Conservation (phyloP, 1,140 invertebrate species). For the Catajapyx aquilonaris region DNA sequence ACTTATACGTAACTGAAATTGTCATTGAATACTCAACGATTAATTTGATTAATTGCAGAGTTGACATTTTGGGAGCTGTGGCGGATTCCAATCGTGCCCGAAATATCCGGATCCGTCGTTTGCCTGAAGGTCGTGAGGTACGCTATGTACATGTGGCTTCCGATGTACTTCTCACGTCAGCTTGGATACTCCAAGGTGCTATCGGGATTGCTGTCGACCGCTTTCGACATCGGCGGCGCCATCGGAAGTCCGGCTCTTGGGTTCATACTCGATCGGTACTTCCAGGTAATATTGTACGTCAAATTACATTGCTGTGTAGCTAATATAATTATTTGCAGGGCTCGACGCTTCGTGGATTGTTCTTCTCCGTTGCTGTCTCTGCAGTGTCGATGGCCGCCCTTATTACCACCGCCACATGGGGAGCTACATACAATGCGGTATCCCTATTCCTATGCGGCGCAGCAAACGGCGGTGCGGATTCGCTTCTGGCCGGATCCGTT, state of each 20-base stretch:
- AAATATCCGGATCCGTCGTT: slow-evolving; percentile 25
- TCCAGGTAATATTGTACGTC: too few species aligned
- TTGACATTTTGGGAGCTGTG: slow-evolving; percentile 12
- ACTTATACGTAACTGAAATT: slow-evolving; percentile 4
- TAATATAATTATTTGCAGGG: too few species aligned
- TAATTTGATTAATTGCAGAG: neutral
- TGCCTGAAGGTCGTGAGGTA: slow-evolving; percentile 30
- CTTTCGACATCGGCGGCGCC: slow-evolving; percentile 29
- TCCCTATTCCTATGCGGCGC: slow-evolving; percentile 26
- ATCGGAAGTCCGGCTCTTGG: slow-evolving; percentile 25
- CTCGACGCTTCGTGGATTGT: slow-evolving; percentile 14
- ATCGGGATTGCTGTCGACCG: slow-evolving; percentile 27
- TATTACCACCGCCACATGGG: slow-evolving; percentile 22
- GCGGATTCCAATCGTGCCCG: slow-evolving; percentile 21
- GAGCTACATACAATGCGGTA: slow-evolving; percentile 20
- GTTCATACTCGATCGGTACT: slow-evolving; percentile 21
- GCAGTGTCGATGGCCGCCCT: slow-evolving; percentile 21
- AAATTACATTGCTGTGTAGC: too few species aligned
- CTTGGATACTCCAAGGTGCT: slow-evolving; percentile 22
- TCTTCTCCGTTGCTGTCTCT: slow-evolving; percentile 22
- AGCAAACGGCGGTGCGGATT: slow-evolving; percentile 28
- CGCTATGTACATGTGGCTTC: slow-evolving; percentile 31
- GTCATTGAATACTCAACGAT: slow-evolving; percentile 3
- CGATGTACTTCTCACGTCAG: slow-evolving; percentile 25
- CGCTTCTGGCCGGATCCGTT: slow-evolving; percentile 26